A percentile compares a stretch with the other conserved stretches of the same genome.
These are phyloP conservation scores for Bungarus multicinctus DNA, from an alignment of 2,113 vertebrate species.

Conservation along the genomic window DNA sequence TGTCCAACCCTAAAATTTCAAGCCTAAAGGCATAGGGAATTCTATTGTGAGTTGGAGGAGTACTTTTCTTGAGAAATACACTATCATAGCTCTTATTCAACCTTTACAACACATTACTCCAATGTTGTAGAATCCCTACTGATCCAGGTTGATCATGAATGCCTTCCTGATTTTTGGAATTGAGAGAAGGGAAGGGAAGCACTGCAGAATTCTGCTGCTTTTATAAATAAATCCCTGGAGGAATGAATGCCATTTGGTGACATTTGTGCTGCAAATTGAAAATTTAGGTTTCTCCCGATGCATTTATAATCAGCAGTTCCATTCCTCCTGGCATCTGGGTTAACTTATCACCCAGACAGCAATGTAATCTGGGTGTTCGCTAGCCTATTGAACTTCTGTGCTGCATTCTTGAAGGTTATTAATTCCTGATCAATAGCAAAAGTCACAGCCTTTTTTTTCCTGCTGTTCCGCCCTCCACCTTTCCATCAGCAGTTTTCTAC, in stretches of 20 bases:
- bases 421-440: conserved; percentile 66
- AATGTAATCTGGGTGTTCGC: conserved; percentile 46
- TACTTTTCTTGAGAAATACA: too few relatives aligned
- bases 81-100: neutral
- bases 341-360: conserved; percentile 54
- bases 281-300: conserved; percentile 59
- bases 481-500: neutral
- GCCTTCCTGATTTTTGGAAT: conserved; percentile 48
- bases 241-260: conserved; percentile 49
- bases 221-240: conserved; percentile 59
- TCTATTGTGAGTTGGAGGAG: too few relatives aligned
- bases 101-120: neutral
- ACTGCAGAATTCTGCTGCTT: conserved; percentile 54
- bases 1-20: too few relatives aligned
- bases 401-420: conserved; percentile 65
- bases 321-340: conserved; percentile 19
- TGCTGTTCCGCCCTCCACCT: neutral
- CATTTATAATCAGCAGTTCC: conserved; percentile 59
- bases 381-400: conserved; percentile 41
- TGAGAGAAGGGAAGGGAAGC: conserved; percentile 47
- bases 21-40: too few relatives aligned
- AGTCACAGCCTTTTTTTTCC: conserved; percentile 38
- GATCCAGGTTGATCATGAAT: conserved; percentile 2
- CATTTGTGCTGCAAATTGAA: conserved; percentile 65
- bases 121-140: neutral